Evolutionary conservation across 2,113 vertebrate species (phyloP), one percentile per base, ranked within the genome.

Genomic region (Chloebia gouldiae): DNA sequence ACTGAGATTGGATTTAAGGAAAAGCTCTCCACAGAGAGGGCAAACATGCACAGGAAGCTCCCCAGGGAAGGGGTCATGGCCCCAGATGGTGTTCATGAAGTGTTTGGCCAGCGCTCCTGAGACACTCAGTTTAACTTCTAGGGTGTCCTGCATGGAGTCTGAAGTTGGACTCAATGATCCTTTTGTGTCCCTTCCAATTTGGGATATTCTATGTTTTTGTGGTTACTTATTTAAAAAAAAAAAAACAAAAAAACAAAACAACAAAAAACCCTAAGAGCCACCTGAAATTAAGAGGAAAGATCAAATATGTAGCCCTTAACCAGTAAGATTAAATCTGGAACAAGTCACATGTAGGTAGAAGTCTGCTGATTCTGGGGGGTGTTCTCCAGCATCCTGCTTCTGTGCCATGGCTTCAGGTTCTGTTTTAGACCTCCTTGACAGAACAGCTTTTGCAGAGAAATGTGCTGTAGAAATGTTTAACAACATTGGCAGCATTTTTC

Each of bases 381-480:
- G 35, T 91, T 94, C 63, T 72, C 31, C 59, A 77, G 45, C 66
- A 87, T 87, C 27, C 21, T 3, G 1, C 54, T 88, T 75, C 57
- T 80, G 19, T 65, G 63, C 79, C 35, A 7, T 61, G 71, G 50
- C 72, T 93, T 79, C 42, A 53, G 45, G 28, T 77, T 96, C 54
- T 81, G 56, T 78, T 81, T 77, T 75, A 86, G 68, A 56, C 20
- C 42, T 94, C 33, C 39, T 64, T 85, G 68, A 69, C 73, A 59
- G 53, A 85, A 72, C 44, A 82, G 78, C 57, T 82, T 92, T 64
- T 86, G 51, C 51, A 60, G 44, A 94, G 51, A 92, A 56, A 42
- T 4, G 3, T 51, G 75, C 50, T 69, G 42, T 50, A 63, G 78
- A 78, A 76, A 45, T 47, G 91, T 90, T 89, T 84, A 76, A 73